Evolutionary conservation across 1,140 invertebrate species (phyloP), one percentile per base, ranked within the genome.

Genomic region (Batillaria attramentaria): DNA sequence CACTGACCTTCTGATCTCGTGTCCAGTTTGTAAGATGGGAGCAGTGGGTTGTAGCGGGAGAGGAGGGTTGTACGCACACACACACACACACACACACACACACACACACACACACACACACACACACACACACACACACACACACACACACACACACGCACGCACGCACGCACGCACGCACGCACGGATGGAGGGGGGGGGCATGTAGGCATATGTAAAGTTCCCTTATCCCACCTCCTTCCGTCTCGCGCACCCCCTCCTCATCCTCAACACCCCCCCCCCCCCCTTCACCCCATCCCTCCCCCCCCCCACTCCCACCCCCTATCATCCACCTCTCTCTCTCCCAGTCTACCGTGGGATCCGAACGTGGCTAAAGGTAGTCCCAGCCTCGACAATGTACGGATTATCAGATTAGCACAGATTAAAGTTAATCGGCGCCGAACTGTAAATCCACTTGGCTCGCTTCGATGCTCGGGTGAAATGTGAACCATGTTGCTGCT

Each of bases 141-240:
- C 16, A 69, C 66, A 69, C 35, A 69, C 66, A 69, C 35, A 69
- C 39, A 69, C 66, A 42, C 66, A 69, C 62, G 39, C 62, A n/a
- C 57, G 24, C 57, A n/a, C 24, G 24, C 57, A 60, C 57, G 31
- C 57, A 60, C 57, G 31, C 57, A 60, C 57, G 31, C 57, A 60
- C 57, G 31, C 4, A 10, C 24, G 6, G 24, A 60, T n/a, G 6
- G 6, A 6, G 24, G 57, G 24, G 24, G 24, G 24, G 46, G 46
- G n/a, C 46, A 54, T 54, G 46, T 54, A n/a, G 46, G 46, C 46
- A 16, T 54, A 54, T 54, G 16, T 54, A n/a, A 16, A 54, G 16
- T 54, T 54, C 46, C 16, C 2, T 54, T 16, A 54, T 54, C n/a
- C 46, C 2, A 54, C 16, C 46, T 54, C 46, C 2, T 18, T 18